phyloP scores from a whole-genome alignment of 2,113 vertebrate genomes.

The Hepsetus odoe region DNA sequence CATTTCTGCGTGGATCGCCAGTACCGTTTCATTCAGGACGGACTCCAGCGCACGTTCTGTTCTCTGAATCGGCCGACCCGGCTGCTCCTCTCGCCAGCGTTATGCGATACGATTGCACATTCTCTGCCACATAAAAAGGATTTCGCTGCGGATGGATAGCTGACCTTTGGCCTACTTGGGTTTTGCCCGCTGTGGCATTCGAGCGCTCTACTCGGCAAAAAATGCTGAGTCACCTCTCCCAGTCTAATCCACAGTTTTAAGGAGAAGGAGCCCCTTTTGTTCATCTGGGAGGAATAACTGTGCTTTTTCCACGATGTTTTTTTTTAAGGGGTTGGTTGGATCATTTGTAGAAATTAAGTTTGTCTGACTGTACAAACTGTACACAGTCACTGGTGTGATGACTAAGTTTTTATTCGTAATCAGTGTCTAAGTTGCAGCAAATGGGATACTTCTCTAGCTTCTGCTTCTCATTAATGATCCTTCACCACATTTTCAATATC shows the following conservation, averaged over 20 bases:
- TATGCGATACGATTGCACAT: not conserved
- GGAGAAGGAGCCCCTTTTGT: not conserved
- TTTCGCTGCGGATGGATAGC: not conserved
- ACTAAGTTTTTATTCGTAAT: too few relatives aligned
- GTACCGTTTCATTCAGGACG: too few relatives aligned
- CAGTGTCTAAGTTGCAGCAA: too few relatives aligned
- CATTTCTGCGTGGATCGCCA: too few relatives aligned
- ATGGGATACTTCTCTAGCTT: too few relatives aligned
- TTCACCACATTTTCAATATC: too few relatives aligned
- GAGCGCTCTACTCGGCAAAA: not conserved
- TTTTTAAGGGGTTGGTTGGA: too few relatives aligned
- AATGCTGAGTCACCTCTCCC: not conserved
- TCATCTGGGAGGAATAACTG: not conserved
- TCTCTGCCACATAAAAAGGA: not conserved
- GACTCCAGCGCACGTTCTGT: too few relatives aligned
- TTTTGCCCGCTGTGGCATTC: not conserved
- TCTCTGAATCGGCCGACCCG: not conserved
- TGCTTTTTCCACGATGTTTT: not conserved
- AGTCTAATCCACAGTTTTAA: not conserved
- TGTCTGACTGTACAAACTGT: too few relatives aligned
- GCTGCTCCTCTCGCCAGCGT: not conserved
- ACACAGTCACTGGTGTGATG: too few relatives aligned
- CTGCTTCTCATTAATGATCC: too few relatives aligned
- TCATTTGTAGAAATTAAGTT: too few relatives aligned
- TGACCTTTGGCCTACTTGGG: conserved; percentile 8